Conservation (phyloP, 2,113 vertebrate genomes). For the Scophthalmus maximus region DNA sequence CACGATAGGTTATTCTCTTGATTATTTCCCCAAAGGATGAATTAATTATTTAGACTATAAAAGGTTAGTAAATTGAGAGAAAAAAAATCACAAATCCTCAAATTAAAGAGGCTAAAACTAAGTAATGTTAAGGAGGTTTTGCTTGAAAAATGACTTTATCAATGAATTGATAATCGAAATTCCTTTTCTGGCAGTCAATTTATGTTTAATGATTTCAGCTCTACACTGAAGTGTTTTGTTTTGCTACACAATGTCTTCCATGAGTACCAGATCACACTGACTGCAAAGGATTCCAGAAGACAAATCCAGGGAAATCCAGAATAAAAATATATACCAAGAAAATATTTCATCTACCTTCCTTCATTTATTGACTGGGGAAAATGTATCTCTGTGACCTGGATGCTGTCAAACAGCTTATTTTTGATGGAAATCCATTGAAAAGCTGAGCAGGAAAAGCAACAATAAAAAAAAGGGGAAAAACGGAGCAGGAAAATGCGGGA, state of each 20-base stretch:
- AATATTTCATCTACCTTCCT: background rate
- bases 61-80: background rate
- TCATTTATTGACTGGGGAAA: background rate
- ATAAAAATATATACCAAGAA: background rate
- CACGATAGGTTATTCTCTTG: background rate
- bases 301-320: background rate
- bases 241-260: too few species aligned
- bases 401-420: background rate
- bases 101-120: background rate
- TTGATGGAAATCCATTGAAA: background rate
- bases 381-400: background rate
- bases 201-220: background rate
- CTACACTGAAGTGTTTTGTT: too few species aligned
- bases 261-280: too few species aligned
- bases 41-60: background rate
- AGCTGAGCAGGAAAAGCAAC: background rate
- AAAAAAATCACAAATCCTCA: background rate
- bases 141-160: background rate
- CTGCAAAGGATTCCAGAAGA: too few species aligned
- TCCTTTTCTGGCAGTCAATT: background rate
- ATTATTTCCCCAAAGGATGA: background rate
- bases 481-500: constrained; percentile 5
- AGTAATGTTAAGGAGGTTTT: background rate
- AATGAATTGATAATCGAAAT: background rate
- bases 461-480: background rate